A percentile compares a stretch with the other conserved stretches of the same genome.
Evolutionary conservation across 2,797 vertebrate genomes (phyloP).

Genomic region (Xerus rutilus): DNA sequence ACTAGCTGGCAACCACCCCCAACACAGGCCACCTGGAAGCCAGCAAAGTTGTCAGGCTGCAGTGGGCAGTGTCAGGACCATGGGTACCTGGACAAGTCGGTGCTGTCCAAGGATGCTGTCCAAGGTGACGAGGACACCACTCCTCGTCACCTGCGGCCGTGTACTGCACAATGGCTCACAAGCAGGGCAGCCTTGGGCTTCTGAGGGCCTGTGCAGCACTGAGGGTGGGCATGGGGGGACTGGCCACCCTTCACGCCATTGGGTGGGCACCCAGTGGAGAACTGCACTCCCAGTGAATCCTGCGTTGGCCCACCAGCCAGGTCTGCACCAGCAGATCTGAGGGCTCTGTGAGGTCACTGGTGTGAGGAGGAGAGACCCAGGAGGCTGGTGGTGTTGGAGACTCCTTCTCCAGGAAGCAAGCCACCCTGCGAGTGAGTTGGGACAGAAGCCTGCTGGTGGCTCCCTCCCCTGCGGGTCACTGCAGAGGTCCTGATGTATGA

Average conservation of each 20-base stretch:
- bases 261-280: neutral
- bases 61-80: no score
- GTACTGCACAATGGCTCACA: neutral
- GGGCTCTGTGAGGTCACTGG: neutral
- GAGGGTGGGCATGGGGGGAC: neutral
- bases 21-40: neutral
- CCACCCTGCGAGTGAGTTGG: neutral
- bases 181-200: neutral
- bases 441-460: neutral
- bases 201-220: neutral
- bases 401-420: neutral
- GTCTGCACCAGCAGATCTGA: neutral
- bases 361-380: neutral
- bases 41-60: neutral
- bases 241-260: neutral
- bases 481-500: no score
- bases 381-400: neutral
- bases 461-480: neutral
- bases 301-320: neutral
- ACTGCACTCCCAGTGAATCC: neutral
- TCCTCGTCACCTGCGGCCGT: accelerated
- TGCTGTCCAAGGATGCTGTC: no score
- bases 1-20: neutral
- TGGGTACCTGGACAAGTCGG: no score
- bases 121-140: accelerated